Base-by-base conservation (phyloP, 2,888 invertebrate species). In the Strigamia crassipes region DNA sequence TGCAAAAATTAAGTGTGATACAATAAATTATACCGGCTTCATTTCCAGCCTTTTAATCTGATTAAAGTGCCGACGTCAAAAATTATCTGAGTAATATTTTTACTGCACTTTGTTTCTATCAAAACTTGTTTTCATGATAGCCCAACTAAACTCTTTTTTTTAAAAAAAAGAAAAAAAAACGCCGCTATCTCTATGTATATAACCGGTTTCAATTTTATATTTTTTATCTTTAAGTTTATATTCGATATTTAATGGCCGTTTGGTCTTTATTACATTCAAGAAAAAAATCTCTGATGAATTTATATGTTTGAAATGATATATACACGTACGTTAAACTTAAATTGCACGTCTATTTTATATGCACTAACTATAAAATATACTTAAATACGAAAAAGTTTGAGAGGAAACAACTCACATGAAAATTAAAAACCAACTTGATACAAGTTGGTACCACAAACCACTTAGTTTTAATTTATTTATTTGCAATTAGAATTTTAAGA, bases 41-140 rank as follows among this genome's bases (percentile, higher is more conserved):
- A 73, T 23, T 73, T 73, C 73, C n/a, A 73, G 27, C 73, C 73
- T 73, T 73, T 73, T 73, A 73, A 73, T 73, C 73, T 73, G 73
- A 73, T 73, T 73, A 73, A 73, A 73, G 73, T 73, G 73, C 73
- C 73, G 73, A 73, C 31, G 73, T 73, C 73, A 73, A 73, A 73
- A 23, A 73, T 73, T 27, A 73, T 73, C 73, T 73, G 73, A 73
- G 73, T 73, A 73, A 73, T 73, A 73, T 73, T 73, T 73, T 73
- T n/a, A 66, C 73, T 73, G 73, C 73, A 31, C 31, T 73, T 73
- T 73, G 27, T 73, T 61, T 61, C 61, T 21, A 9, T 73, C 13
- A 73, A 73, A 73, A 73, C 27, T 73, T 73, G 27, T 73, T 73
- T 73, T 38, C 38, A 31, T 73, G 27, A 31, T 31, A 73, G 31